Conservation (phyloP, 2,888 invertebrate species). For the Halictus ligatus region DNA sequence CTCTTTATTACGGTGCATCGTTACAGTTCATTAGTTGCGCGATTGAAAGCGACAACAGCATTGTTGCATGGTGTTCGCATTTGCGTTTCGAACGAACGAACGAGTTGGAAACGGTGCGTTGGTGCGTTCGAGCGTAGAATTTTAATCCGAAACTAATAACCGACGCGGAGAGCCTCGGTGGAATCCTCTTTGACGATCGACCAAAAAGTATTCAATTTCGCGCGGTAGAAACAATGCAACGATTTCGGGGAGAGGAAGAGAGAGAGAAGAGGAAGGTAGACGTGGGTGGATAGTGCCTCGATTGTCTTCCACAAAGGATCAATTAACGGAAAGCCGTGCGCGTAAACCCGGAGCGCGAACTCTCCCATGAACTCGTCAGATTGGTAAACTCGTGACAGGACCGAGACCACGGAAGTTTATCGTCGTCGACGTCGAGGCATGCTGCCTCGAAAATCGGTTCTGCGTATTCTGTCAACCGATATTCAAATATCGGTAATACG, state of each 20-base stretch:
- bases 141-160: not conserved
- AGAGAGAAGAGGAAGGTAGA: not conserved
- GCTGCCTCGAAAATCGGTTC: slow-evolving; percentile 14
- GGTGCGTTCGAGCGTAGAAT: not conserved
- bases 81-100: not conserved
- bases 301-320: slow-evolving; percentile 35
- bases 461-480: slow-evolving; percentile 4
- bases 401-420: slow-evolving; percentile 34
- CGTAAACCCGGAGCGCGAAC: slow-evolving; percentile 18
- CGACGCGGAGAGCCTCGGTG: not conserved
- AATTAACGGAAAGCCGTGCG: slow-evolving; percentile 19
- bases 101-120: not conserved
- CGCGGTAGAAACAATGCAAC: not conserved
- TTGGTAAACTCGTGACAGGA: slow-evolving; percentile 29
- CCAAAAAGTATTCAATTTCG: not conserved
- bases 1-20: not conserved
- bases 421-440: not conserved
- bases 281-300: too few relatives aligned
- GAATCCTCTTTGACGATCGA: not conserved
- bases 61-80: not conserved
- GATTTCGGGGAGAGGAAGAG: not conserved
- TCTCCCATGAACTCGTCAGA: slow-evolving; percentile 17
- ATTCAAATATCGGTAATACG: not conserved
- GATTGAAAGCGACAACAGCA: not conserved
- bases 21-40: not conserved